These are phyloP conservation scores for Tinea pellionella DNA, from an alignment of 2,888 invertebrate genomes.

Conservation along the genomic window DNA sequence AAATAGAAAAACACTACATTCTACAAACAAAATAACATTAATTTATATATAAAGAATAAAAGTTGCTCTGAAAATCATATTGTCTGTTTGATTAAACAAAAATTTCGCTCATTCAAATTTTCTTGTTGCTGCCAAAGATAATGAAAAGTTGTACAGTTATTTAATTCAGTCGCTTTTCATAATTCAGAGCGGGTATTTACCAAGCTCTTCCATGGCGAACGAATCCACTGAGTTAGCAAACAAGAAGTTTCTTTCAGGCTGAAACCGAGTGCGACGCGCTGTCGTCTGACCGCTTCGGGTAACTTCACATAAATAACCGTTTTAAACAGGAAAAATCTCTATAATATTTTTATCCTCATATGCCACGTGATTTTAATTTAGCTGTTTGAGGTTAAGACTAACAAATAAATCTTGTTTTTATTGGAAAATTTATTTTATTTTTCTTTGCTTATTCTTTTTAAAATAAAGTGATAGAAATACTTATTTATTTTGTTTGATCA, in stretches of 20 bases:
- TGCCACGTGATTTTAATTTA: not conserved
- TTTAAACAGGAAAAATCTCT: constrained; percentile 7
- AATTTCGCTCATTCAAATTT: not conserved
- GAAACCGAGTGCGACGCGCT: not conserved
- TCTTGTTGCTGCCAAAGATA: not conserved
- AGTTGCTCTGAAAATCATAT: no score
- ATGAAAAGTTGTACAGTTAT: constrained; percentile 6
- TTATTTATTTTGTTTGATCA: no score
- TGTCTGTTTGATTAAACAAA: no score
- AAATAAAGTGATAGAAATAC: no score
- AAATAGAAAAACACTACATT: no score
- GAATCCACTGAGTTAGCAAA: constrained; percentile 24
- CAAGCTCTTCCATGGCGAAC: constrained; percentile 35
- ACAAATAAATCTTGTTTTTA: not conserved
- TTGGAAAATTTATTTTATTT: no score
- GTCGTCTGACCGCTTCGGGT: not conserved
- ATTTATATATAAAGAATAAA: no score
- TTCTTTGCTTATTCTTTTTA: no score
- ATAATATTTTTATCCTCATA: constrained; percentile 1
- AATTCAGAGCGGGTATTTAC: constrained; percentile 53
- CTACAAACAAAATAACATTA: no score
- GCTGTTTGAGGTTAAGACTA: not conserved
- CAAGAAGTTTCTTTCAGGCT: constrained; percentile 37
- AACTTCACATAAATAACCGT: constrained; percentile 14
- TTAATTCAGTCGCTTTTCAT: constrained; percentile 35